Evolutionary conservation across 2,888 invertebrate species (phyloP), one percentile per base, ranked within the genome.

Genomic region (Cosmorhoe ocellata): DNA sequence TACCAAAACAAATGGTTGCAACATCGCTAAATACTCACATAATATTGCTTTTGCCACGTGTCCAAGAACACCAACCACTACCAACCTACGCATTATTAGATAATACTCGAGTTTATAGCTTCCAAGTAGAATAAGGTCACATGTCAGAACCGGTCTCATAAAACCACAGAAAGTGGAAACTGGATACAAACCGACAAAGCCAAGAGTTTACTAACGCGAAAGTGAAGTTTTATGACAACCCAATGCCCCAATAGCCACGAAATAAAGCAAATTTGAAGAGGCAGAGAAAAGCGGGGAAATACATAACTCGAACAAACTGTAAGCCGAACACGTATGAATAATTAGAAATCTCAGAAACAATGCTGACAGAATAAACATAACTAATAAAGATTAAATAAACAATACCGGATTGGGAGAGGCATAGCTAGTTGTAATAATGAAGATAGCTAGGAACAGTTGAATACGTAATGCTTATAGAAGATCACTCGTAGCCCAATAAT

Each of bases 261-360:
- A 41, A 54, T 53, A 44, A 30, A 32, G 45, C 54, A 61, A 52
- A 56, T 56, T 53, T 41, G 56, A 48, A 50, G 48, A 47, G 40
- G 13, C 58, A 57, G 58, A 58, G 62, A 68, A 64, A 67, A 65
- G 24, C 22, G 3, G 18, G 10, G 1, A 14, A 5, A n/a, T 33
- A 27, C 31, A 5, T 4, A 34, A 2, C 4, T 11, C 11, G 13
- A 7, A 28, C 10, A 3, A 28, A 11, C 18, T 31, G 10, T 10
- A 11, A 6, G 4, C 18, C 2, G 18, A 18, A 31, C 24, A 12
- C 12, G 28, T 22, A 41, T 32, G 28, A 26, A 32, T n/a, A 32
- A 32, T 18, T 24, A 40, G 24, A 41, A 31, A 32, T 13, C 9
- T 22, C 14, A 28, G n/a, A 28, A 18, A 12, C 28, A 28, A 28